These are phyloP conservation scores for Cylloceria caligata DNA, from an alignment of 2,888 invertebrate genomes.

Conservation along the genomic window DNA sequence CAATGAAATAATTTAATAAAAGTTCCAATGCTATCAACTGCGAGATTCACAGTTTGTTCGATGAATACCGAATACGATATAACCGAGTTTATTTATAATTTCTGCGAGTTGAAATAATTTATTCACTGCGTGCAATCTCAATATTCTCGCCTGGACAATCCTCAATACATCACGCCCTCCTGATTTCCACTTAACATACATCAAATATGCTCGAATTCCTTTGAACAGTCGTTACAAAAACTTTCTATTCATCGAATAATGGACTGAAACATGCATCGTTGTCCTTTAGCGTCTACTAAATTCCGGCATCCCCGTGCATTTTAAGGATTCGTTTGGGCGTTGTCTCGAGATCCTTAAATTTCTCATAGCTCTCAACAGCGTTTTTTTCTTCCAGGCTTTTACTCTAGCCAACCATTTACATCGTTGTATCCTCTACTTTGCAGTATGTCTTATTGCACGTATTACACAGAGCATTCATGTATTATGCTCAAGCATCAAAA, in stretches of 20 bases:
- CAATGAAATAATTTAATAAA: background rate
- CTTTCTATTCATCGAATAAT: background rate
- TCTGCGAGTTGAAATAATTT: background rate
- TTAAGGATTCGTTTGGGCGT: background rate
- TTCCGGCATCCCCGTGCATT: background rate
- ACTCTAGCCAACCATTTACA: background rate
- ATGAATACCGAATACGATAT: background rate
- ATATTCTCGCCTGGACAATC: background rate
- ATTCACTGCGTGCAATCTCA: background rate
- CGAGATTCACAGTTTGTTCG: background rate
- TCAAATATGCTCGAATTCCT: background rate
- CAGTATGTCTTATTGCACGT: background rate
- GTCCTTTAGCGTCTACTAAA: background rate
- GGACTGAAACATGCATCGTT: background rate
- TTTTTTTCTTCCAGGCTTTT: background rate
- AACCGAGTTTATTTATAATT: background rate
- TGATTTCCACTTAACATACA: background rate
- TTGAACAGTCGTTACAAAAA: background rate
- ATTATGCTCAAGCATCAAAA: background rate
- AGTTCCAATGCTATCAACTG: background rate
- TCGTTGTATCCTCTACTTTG: slow-evolving; percentile 9
- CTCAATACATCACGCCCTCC: background rate
- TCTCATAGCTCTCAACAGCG: background rate
- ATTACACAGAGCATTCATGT: background rate
- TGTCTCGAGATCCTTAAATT: background rate